Conservation (phyloP, 2,113 vertebrate genomes). For the Lasiurus cinereus region DNA sequence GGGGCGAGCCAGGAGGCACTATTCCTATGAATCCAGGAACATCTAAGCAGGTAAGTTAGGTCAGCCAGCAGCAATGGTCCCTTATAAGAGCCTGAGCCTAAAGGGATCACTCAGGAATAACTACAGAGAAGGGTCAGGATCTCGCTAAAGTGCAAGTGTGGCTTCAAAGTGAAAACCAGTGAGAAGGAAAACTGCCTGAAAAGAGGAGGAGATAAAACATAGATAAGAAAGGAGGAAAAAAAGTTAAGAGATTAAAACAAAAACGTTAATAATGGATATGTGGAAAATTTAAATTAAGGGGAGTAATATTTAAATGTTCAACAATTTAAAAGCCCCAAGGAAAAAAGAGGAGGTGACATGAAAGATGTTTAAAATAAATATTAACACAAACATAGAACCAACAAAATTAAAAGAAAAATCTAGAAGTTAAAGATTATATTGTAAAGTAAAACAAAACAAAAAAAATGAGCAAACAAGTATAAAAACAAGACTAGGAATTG, state of each 20-base stretch:
- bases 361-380: conserved; percentile 41
- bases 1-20: fast-evolving
- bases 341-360: neutral
- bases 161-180: neutral
- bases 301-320: conserved; percentile 5
- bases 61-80: fast-evolving
- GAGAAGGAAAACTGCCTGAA: neutral
- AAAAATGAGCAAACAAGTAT: conserved; percentile 58
- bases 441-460: conserved; percentile 58
- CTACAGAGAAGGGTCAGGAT: neutral
- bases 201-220: neutral
- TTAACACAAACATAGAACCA: conserved; percentile 3
- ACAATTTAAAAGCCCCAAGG: neutral
- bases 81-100: neutral
- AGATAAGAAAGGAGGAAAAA: neutral
- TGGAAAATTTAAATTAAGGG: conserved; percentile 15
- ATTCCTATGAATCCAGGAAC: neutral
- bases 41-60: neutral
- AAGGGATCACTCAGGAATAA: neutral
- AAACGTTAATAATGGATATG: neutral
- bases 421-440: conserved; percentile 42
- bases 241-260: neutral
- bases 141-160: too few species aligned
- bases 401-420: conserved; percentile 56
- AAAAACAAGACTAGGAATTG: conserved; percentile 51